phyloP scores from a whole-genome alignment of 2,797 vertebrate genomes.

The Coluber constrictor region DNA sequence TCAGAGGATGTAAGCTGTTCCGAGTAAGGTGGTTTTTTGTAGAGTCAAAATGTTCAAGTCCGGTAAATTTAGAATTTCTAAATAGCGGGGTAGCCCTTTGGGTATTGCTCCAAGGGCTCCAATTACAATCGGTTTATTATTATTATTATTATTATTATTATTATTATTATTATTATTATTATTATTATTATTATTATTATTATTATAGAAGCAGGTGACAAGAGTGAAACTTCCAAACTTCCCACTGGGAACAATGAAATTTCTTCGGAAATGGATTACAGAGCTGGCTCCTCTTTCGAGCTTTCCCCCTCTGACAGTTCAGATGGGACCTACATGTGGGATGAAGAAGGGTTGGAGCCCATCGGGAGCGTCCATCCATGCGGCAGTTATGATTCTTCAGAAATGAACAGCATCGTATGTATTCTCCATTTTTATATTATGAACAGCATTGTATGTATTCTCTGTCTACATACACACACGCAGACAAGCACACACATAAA shows the following conservation, averaged over 20 bases:
- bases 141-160: slow-evolving; percentile 9
- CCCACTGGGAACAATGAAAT: slow-evolving; percentile 68
- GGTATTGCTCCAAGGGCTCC: too few relatives aligned
- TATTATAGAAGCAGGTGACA: slow-evolving; percentile 65
- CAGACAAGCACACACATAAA: rapidly evolving
- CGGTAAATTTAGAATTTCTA: too few relatives aligned
- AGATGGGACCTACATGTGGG: slow-evolving; percentile 96
- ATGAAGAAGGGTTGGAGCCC: slow-evolving; percentile 90
- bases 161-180: background rate
- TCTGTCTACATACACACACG: too few relatives aligned
- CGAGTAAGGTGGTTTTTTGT: too few relatives aligned
- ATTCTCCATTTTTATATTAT: slow-evolving; percentile 37
- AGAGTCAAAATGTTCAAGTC: too few relatives aligned
- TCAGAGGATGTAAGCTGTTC: too few relatives aligned
- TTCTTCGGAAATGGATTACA: slow-evolving; percentile 79
- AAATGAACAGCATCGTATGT: slow-evolving; percentile 91
- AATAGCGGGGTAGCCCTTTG: too few relatives aligned
- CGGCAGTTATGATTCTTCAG: slow-evolving; percentile 85
- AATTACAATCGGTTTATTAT: too few relatives aligned
- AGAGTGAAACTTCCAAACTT: slow-evolving; percentile 69
- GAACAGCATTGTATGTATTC: too few relatives aligned
- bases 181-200: slow-evolving; percentile 23
- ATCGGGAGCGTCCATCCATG: slow-evolving; percentile 76
- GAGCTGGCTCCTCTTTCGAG: slow-evolving; percentile 86
- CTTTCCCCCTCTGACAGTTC: slow-evolving; percentile 95